A percentile compares a stretch with the other conserved stretches of the same genome.
Evolutionary conservation across 2,888 invertebrate species (phyloP).

Genomic region (Phoenoteleia sp.): DNA sequence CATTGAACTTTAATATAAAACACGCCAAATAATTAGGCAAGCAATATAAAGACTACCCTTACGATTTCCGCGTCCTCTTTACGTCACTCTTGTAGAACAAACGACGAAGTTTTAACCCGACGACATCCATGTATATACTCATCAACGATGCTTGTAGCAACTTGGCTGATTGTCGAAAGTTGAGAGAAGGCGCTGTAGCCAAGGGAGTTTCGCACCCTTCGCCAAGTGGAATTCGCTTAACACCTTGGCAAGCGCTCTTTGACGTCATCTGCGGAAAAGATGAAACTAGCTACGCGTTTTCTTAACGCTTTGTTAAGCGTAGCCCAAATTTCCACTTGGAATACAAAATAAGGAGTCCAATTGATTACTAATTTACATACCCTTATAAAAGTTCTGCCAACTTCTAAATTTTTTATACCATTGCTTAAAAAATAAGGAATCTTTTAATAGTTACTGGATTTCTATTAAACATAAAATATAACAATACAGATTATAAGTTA

Average conservation of each 20-base stretch:
- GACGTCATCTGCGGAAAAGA: slow-evolving; percentile 48
- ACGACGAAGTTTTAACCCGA: slow-evolving; percentile 76
- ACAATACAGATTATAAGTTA: too few relatives aligned
- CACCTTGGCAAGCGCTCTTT: slow-evolving; percentile 57
- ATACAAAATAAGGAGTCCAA: not conserved
- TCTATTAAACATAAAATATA: too few relatives aligned
- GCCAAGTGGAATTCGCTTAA: slow-evolving; percentile 62
- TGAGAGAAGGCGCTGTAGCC: slow-evolving; percentile 53
- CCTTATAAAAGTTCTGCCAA: too few relatives aligned
- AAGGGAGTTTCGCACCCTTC: slow-evolving; percentile 51
- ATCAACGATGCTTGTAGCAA: slow-evolving; percentile 60
- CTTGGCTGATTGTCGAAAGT: slow-evolving; percentile 65
- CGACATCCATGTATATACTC: slow-evolving; percentile 62
- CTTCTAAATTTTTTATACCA: too few relatives aligned
- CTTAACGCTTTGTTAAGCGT: slow-evolving; percentile 32
- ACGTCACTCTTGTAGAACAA: slow-evolving; percentile 67
- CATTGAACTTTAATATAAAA: slow-evolving; percentile 62
- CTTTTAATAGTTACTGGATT: too few relatives aligned
- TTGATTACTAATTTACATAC: too few relatives aligned
- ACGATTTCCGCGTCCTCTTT: slow-evolving; percentile 22
- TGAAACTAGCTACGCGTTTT: slow-evolving; percentile 11
- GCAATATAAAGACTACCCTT: slow-evolving; percentile 52
- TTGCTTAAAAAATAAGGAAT: too few relatives aligned
- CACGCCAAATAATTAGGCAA: slow-evolving; percentile 74
- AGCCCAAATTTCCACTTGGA: not conserved